Percentiles rank a stretch among this genome's conserved stretches.
phyloP scores from a whole-genome alignment of 2,888 invertebrate genomes.

The Resseliella maxima region DNA sequence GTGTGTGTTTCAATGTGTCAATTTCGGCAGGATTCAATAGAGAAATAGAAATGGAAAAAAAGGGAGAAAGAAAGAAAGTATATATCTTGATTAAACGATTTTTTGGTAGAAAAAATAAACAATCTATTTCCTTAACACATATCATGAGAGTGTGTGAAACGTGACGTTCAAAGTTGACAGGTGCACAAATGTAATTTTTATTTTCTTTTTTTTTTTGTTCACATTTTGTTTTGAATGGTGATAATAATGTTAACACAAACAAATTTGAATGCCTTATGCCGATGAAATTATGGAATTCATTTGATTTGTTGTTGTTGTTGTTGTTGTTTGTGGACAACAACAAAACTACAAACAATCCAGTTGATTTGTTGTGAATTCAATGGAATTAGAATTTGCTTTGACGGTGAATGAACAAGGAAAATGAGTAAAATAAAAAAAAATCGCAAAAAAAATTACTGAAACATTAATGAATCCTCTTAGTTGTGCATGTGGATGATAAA shows the following conservation, averaged over 20 bases:
- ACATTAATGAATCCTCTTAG: background rate
- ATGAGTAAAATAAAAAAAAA: too few species aligned
- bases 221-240: background rate
- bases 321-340: background rate
- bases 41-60: background rate
- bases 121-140: conserved; percentile 33
- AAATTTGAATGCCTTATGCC: background rate
- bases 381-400: background rate
- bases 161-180: conserved; percentile 41
- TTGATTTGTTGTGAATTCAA: background rate
- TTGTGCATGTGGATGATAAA: background rate
- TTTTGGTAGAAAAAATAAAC: background rate
- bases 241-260: background rate
- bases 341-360: background rate
- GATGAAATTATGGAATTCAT: background rate
- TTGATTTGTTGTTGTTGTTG: background rate
- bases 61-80: conserved; percentile 33
- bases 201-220: too few species aligned
- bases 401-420: too few species aligned
- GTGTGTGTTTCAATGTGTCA: conserved; percentile 16
- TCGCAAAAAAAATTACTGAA: background rate
- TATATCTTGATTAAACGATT: conserved; percentile 9
- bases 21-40: conserved; percentile 11
- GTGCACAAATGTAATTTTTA: conserved; percentile 16
- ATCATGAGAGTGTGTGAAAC: conserved; percentile 22